These are phyloP conservation scores for Callipepla squamata DNA, from an alignment of 2,113 vertebrate species.

Conservation along the genomic window DNA sequence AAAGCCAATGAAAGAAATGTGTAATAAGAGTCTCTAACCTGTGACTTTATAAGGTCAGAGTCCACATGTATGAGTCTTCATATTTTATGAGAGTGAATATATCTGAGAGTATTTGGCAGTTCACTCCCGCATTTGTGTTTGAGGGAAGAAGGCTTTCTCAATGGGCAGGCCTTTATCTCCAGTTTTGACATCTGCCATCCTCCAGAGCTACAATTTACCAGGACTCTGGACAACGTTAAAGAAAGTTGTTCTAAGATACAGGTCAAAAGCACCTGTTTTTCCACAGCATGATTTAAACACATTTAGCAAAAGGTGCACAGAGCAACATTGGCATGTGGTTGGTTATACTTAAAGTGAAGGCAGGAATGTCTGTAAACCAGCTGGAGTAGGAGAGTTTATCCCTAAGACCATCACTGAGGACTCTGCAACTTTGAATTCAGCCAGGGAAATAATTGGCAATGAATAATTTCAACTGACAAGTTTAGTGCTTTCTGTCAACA, in stretches of 20 bases:
- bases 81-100: neutral
- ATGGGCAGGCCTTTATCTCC: neutral
- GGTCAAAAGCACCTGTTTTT: neutral
- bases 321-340: neutral
- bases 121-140: neutral
- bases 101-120: neutral
- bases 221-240: neutral
- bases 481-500: constrained; percentile 19
- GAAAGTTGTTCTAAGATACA: neutral
- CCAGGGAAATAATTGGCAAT: neutral
- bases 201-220: neutral
- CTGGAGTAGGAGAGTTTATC: neutral
- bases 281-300: neutral
- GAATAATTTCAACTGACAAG: constrained; percentile 45
- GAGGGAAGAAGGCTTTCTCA: neutral
- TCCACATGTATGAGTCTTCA: neutral
- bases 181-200: neutral
- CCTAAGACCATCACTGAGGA: neutral
- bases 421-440: neutral
- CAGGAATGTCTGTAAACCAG: neutral
- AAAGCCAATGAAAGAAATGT: neutral
- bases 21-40: neutral
- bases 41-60: neutral
- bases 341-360: neutral
- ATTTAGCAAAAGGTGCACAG: neutral